Percentiles rank a stretch among this genome's conserved stretches.
phyloP scores from a whole-genome alignment of 1,140 invertebrate genomes.

The Bombus picipes region DNA sequence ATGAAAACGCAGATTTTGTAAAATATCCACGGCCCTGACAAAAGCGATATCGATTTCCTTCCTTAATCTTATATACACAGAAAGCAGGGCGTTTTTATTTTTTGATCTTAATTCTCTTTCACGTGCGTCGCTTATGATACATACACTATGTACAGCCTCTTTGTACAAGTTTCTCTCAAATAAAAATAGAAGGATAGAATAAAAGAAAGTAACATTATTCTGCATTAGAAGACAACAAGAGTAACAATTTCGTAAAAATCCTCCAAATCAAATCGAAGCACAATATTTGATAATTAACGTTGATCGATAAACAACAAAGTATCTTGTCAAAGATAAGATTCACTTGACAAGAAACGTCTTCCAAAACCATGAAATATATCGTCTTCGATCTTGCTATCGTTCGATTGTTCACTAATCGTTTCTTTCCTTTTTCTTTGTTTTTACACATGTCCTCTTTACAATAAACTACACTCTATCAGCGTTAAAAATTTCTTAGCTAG shows the following conservation, averaged over 20 bases:
- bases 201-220: background rate
- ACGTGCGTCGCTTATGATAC: conserved; percentile 6
- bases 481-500: background rate
- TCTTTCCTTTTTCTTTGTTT: background rate
- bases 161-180: conserved; percentile 45
- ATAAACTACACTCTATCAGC: background rate
- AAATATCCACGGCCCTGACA: background rate
- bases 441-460: conserved; percentile 35
- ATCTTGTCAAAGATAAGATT: background rate
- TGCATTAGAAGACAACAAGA: background rate
- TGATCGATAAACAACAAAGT: background rate
- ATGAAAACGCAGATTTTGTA: conserved; percentile 12
- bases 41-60: background rate
- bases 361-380: background rate
- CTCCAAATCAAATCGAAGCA: background rate
- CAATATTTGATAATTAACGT: background rate
- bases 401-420: background rate
- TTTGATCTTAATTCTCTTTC: conserved; percentile 15
- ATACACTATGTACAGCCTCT: conserved; percentile 56
- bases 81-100: conserved; percentile 20
- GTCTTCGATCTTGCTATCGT: too few species aligned
- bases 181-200: background rate
- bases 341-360: background rate
- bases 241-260: background rate
- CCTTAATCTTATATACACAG: conserved; percentile 23